Conservation (phyloP, 2,888 invertebrate species). For the Thelaira solivaga region DNA sequence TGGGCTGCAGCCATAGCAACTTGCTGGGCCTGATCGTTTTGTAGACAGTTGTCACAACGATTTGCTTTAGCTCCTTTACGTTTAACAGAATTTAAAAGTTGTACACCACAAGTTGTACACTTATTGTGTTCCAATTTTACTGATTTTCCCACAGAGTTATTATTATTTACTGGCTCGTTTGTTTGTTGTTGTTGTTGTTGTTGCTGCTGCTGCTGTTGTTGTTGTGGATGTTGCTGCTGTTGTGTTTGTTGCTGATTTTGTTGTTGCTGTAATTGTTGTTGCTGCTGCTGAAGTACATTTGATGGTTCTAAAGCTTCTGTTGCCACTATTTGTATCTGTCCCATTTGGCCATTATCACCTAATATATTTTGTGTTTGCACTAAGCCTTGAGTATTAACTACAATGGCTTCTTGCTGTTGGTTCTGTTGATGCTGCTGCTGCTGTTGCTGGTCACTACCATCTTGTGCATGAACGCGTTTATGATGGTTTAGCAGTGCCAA, state of each 20-base stretch:
- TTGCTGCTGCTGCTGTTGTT: conserved; percentile 58
- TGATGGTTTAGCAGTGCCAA: conserved; percentile 89
- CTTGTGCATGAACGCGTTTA: conserved; percentile 86
- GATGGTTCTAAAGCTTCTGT: conserved; percentile 77
- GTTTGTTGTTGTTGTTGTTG: conserved; percentile 48
- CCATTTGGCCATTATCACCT: conserved; percentile 76
- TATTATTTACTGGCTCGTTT: conserved; percentile 74
- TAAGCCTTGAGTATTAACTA: conserved; percentile 78
- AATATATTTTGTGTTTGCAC: conserved; percentile 77
- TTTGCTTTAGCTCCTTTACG: conserved; percentile 82
- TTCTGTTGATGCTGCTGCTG: conserved; percentile 69
- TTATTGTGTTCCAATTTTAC: conserved; percentile 79
- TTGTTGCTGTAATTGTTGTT: conserved; percentile 57
- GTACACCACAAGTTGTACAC: conserved; percentile 81
- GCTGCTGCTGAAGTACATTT: conserved; percentile 61
- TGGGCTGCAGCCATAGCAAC: conserved; percentile 56
- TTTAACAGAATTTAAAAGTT: conserved; percentile 79
- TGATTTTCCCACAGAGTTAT: conserved; percentile 73
- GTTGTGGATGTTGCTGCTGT: conserved; percentile 53
- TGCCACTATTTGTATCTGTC: conserved; percentile 81
- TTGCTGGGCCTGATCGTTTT: conserved; percentile 78
- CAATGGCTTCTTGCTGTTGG: conserved; percentile 77
- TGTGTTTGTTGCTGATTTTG: conserved; percentile 68
- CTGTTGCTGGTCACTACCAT: conserved; percentile 77
- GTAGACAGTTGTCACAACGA: conserved; percentile 81